phyloP scores from a whole-genome alignment of 1,140 invertebrate genomes.

The Limonius californicus region DNA sequence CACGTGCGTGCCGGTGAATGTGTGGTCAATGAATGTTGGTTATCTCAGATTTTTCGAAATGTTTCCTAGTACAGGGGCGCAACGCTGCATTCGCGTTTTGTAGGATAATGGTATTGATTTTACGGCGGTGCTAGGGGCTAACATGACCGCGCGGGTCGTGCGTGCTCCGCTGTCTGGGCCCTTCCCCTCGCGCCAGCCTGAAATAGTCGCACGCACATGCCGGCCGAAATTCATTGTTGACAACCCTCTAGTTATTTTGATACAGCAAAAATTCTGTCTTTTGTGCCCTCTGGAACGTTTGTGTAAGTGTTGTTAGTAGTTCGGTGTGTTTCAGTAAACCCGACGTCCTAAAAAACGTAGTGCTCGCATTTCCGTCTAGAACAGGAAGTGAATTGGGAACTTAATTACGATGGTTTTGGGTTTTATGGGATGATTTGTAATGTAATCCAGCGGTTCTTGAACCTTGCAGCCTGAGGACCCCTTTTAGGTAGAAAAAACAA shows the following conservation, averaged over 20 bases:
- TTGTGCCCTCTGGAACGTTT: no score
- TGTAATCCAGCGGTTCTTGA: no score
- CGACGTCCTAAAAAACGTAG: no score
- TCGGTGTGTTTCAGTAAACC: no score
- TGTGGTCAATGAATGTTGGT: neutral
- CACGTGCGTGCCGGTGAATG: neutral
- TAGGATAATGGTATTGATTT: conserved; percentile 26
- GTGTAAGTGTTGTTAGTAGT: no score
- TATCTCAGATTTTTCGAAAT: conserved; percentile 2
- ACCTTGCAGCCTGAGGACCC: no score
- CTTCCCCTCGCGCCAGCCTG: conserved; percentile 15
- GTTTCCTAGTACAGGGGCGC: neutral
- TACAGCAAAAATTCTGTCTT: neutral
- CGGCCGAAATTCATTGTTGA: conserved; percentile 17
- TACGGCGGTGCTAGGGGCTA: conserved; percentile 20
- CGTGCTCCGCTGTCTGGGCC: conserved; percentile 15
- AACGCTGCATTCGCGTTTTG: conserved; percentile 16
- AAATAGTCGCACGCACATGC: conserved; percentile 19
- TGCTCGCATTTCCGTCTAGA: no score
- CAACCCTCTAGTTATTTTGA: conserved; percentile 8
- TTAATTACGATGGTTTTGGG: no score
- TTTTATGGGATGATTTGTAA: no score
- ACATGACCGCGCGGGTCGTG: conserved; percentile 16
- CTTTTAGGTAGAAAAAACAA: no score
- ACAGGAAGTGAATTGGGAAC: no score